These are phyloP conservation scores for Oreohelix idahoensis DNA, from an alignment of 1,140 invertebrate genomes.

Conservation along the genomic window DNA sequence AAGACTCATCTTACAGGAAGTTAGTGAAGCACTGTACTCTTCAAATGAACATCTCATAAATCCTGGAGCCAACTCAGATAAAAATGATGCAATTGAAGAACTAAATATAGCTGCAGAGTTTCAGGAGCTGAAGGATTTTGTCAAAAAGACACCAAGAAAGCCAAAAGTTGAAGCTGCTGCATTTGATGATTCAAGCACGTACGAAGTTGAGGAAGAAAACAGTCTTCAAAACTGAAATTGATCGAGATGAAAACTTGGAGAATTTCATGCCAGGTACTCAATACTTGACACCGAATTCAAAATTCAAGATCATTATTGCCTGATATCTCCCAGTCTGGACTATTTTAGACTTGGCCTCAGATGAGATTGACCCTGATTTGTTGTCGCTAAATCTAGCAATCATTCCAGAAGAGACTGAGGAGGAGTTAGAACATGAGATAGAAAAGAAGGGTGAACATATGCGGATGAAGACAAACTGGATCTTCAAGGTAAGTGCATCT, in stretches of 20 bases:
- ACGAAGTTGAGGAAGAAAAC: slow-evolving; percentile 53
- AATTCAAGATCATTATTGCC: slow-evolving; percentile 50
- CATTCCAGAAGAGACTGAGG: slow-evolving; percentile 67
- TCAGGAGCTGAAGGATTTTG: slow-evolving; percentile 59
- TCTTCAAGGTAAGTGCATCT: slow-evolving; percentile 53
- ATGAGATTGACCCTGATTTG: slow-evolving; percentile 65
- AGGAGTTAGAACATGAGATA: slow-evolving; percentile 57
- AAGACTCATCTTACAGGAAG: too few species aligned
- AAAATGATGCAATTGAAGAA: slow-evolving; percentile 20
- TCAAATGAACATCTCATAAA: not conserved
- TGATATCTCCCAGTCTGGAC: slow-evolving; percentile 60
- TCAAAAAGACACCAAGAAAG: slow-evolving; percentile 48
- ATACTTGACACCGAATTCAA: slow-evolving; percentile 55
- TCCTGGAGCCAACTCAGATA: too few species aligned
- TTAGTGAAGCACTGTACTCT: not conserved
- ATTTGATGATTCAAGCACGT: slow-evolving; percentile 45
- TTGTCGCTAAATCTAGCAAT: slow-evolving; percentile 68
- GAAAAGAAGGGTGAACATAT: slow-evolving; percentile 42
- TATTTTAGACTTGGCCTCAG: slow-evolving; percentile 57
- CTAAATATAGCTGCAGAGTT: slow-evolving; percentile 55
- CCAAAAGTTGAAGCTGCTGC: slow-evolving; percentile 20
- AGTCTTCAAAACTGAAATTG: slow-evolving; percentile 45
- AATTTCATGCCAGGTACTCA: slow-evolving; percentile 53
- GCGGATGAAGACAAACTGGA: slow-evolving; percentile 62
- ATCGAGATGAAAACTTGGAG: slow-evolving; percentile 51